Evolutionary conservation across 1,140 invertebrate genomes (phyloP), one percentile per base, ranked within the genome.

Genomic region (Mylabris phalerata): DNA sequence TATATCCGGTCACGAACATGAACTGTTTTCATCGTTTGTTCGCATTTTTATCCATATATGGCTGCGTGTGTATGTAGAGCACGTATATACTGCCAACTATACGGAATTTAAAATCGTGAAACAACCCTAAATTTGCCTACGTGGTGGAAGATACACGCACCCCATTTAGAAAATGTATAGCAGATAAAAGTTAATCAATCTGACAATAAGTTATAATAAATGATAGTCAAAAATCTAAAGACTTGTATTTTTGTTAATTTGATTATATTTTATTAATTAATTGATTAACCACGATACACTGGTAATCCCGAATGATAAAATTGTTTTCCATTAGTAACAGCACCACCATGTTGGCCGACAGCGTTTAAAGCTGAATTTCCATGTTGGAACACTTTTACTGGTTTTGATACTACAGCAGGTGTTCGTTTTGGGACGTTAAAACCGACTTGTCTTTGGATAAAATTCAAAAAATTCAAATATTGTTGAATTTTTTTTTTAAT

Each of bases 271-370:
- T 19, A 19, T 19, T 19, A 19, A 19, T 19, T 1, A 19, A 19
- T 19, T 19, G 19, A 19, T 19, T 19, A 19, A 19, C 57, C 4
- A 39, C 59, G 63, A 9, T 7, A 45, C 38, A 62, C 62, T 9
- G 50, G 42, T 5, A 65, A n/a, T 38, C 62, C 62, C 39, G 11
- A 62, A n/a, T 59, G 56, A 48, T 52, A 62, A 40, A 58, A 56
- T 10, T 62, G 65, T 32, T 51, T 56, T 39, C 62, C 57, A 45
- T 54, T 64, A 40, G 62, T 62, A 13, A 39, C 27, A 3, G 49
- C 47, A 32, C 65, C 65, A 25, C 62, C 65, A 49, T 64, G 64
- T 10, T 59, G 47, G 2, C 51, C 65, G 24, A 55, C 48, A 43
- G 60, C 65, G 43, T 62, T 54, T 10, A 62, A n/a, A 51, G 48